phyloP scores from a whole-genome alignment of 1,140 invertebrate species.

The Drosophila lacertosa region DNA sequence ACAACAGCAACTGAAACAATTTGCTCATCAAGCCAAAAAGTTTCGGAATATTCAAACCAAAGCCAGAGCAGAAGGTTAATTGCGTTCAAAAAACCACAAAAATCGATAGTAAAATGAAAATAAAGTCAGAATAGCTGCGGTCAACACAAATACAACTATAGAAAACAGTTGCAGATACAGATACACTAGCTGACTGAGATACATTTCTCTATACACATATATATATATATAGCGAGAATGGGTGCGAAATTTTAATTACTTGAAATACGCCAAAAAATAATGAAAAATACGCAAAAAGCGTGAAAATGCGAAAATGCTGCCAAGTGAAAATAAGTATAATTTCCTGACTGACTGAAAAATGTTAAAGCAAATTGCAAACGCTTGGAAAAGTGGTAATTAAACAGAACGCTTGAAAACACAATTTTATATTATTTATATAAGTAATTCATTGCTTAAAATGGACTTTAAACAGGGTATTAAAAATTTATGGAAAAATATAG shows the following conservation, averaged over 20 bases:
- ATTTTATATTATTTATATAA: constrained; percentile 28
- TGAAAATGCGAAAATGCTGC: constrained; percentile 3
- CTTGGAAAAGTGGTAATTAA: constrained; percentile 58
- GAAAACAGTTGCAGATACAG: constrained; percentile 2
- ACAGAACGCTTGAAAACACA: constrained; percentile 64
- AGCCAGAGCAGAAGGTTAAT: constrained; percentile 40
- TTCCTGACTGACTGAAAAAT: constrained; percentile 31
- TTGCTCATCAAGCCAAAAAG: constrained; percentile 41
- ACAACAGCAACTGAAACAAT: constrained; percentile 29
- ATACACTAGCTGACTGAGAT: not conserved
- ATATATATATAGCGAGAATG: not conserved
- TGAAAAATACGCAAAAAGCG: constrained; percentile 33
- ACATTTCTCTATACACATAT: not conserved
- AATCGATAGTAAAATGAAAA: constrained; percentile 61
- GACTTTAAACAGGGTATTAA: no score
- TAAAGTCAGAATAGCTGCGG: constrained; percentile 45
- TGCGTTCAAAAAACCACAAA: constrained; percentile 58
- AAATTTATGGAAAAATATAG: no score
- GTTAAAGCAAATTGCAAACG: constrained; percentile 52
- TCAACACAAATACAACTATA: constrained; percentile 15
- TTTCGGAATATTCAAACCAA: constrained; percentile 31
- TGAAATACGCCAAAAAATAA: constrained; percentile 53
- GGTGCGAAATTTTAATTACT: constrained; percentile 63
- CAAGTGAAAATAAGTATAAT: constrained; percentile 5
- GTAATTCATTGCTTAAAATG: no score